A percentile compares a stretch with the other conserved stretches of the same genome.
phyloP scores from a whole-genome alignment of 2,113 vertebrate genomes.

The Nerophis lumbriciformis region DNA sequence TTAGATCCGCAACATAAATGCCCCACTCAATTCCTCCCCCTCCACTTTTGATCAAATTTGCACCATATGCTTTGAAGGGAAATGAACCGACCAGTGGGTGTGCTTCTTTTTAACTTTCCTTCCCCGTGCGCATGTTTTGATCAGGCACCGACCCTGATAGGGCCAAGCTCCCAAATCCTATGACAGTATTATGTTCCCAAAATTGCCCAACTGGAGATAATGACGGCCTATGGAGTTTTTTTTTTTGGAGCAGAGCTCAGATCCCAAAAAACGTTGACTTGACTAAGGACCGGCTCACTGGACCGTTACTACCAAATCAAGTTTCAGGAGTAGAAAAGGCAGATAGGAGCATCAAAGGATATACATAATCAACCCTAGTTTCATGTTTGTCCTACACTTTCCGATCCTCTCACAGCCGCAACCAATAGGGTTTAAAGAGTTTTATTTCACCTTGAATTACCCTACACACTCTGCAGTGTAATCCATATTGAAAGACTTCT shows the following conservation, averaged over 20 bases:
- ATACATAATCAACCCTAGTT: constrained; percentile 47
- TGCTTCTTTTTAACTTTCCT: constrained; percentile 64
- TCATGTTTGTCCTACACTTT: constrained; percentile 35
- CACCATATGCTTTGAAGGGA: constrained; percentile 75
- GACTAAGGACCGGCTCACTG: constrained; percentile 57
- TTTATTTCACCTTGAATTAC: constrained; percentile 71
- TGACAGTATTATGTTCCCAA: constrained; percentile 70
- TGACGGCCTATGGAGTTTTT: constrained; percentile 58
- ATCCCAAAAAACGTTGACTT: constrained; percentile 58
- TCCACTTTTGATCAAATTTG: constrained; percentile 76
- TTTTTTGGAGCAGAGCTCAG: constrained; percentile 33
- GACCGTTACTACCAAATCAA: constrained; percentile 69
- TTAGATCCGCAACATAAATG: constrained; percentile 68
- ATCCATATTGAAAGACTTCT: constrained; percentile 68
- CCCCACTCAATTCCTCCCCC: constrained; percentile 33
- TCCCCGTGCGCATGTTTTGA: constrained; percentile 61
- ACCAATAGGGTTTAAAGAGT: constrained; percentile 53
- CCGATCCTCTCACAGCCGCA: constrained; percentile 27
- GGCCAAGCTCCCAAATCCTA: constrained; percentile 50
- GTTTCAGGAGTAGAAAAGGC: constrained; percentile 43
- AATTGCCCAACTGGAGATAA: constrained; percentile 68
- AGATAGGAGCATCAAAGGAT: constrained; percentile 52
- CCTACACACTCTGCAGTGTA: constrained; percentile 46
- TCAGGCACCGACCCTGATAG: constrained; percentile 60
- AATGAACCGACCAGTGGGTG: constrained; percentile 61